phyloP scores from a whole-genome alignment of 2,797 vertebrate genomes.

The Xiphophorus birchmanni region DNA sequence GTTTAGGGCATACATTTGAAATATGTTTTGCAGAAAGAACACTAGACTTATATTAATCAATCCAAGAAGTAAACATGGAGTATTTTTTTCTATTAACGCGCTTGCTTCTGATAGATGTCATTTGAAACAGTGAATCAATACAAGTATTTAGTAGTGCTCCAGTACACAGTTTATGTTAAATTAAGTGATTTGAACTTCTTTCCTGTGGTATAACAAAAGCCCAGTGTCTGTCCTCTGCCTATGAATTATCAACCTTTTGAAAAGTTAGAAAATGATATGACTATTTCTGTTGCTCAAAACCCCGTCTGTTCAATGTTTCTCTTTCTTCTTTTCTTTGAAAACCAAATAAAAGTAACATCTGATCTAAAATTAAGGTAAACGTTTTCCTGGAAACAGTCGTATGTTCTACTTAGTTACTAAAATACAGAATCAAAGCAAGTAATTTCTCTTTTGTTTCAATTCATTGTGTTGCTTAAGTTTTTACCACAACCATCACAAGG shows the following conservation, averaged over 20 bases:
- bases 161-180: not conserved
- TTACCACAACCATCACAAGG: not conserved
- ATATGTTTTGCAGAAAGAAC: not conserved
- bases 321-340: not conserved
- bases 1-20: not conserved
- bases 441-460: not conserved
- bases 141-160: not conserved
- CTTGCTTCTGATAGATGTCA: not conserved
- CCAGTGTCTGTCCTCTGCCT: not conserved
- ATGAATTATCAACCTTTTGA: slow-evolving; percentile 16
- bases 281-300: not conserved
- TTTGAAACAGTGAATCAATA: not conserved
- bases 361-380: not conserved
- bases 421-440: not conserved
- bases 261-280: not conserved
- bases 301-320: not conserved
- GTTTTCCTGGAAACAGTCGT: not conserved
- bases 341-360: not conserved
- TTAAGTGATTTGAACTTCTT: too few relatives aligned
- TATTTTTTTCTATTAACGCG: not conserved
- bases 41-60: not conserved
- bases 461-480: not conserved
- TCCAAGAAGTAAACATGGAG: not conserved
- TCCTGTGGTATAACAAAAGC: not conserved
- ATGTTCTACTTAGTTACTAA: not conserved